Conservation (phyloP, 2,888 invertebrate genomes). For the Octodonta nipae region DNA sequence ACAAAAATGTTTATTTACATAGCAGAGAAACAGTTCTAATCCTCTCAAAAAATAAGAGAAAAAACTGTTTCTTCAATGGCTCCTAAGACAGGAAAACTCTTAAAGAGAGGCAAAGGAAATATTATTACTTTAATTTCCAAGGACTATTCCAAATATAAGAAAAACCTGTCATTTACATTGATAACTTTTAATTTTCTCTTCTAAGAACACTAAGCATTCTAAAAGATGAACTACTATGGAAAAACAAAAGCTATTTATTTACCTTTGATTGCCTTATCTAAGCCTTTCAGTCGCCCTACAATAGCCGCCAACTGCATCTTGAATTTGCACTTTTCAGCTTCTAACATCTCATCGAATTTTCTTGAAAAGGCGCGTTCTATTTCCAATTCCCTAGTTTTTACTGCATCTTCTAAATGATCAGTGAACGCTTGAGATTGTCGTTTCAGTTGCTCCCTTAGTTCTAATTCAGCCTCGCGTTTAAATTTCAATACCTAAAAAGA, state of each 20-base stretch:
- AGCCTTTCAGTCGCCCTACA: constrained; percentile 60
- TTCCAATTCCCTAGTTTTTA: constrained; percentile 42
- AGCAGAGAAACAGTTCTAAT: no score
- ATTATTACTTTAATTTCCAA: no score
- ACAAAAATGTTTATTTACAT: no score
- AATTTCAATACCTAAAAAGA: constrained; percentile 45
- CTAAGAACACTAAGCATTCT: no score
- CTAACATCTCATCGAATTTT: constrained; percentile 52
- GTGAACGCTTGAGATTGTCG: constrained; percentile 76
- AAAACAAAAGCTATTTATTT: constrained; percentile 26
- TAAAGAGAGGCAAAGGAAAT: no score
- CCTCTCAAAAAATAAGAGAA: no score
- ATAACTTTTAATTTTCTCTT: no score
- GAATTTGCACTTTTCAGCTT: constrained; percentile 52
- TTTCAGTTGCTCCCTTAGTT: constrained; percentile 64
- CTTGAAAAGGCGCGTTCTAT: constrained; percentile 40
- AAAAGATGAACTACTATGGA: no score
- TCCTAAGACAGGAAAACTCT: no score
- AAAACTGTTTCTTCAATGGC: no score
- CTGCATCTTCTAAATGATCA: constrained; percentile 62
- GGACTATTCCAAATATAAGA: no score
- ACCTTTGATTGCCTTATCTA: constrained; percentile 66
- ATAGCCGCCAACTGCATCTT: constrained; percentile 59
- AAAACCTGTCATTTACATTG: no score
- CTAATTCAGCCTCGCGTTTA: constrained; percentile 53